Evolutionary conservation across 2,888 invertebrate species (phyloP).

Genomic region (Eudemis profundana): DNA sequence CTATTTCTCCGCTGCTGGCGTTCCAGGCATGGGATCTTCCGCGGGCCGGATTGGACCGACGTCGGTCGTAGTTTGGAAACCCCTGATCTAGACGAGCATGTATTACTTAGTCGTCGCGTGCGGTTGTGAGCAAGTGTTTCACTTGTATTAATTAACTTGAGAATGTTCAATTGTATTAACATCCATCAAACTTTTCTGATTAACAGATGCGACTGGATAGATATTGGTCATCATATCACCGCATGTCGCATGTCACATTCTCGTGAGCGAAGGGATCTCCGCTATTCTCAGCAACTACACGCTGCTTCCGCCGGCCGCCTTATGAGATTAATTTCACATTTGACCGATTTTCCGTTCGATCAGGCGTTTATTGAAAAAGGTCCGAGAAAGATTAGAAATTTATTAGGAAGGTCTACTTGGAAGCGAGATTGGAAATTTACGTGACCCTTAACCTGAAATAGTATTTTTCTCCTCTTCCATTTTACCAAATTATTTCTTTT

Average conservation of each 20-base stretch:
- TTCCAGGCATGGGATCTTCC: too few relatives aligned
- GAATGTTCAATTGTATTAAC: too few relatives aligned
- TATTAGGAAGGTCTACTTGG: slow-evolving; percentile 57
- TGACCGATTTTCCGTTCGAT: slow-evolving; percentile 53
- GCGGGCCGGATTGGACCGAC: too few relatives aligned
- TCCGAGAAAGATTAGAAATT: slow-evolving; percentile 59
- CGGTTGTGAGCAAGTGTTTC: too few relatives aligned
- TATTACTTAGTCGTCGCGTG: too few relatives aligned
- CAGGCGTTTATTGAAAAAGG: slow-evolving; percentile 56
- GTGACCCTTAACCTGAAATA: slow-evolving; percentile 32
- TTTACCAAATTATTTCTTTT: slow-evolving; percentile 2
- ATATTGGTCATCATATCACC: neutral
- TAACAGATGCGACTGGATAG: neutral
- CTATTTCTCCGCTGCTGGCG: too few relatives aligned
- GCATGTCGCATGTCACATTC: neutral
- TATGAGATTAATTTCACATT: slow-evolving; percentile 47
- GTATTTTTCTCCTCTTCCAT: slow-evolving; percentile 1
- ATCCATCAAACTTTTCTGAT: too few relatives aligned
- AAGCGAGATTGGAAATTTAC: slow-evolving; percentile 51
- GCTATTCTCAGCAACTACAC: slow-evolving; percentile 12
- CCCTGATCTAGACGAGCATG: too few relatives aligned
- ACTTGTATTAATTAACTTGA: too few relatives aligned
- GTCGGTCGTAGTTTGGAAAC: too few relatives aligned
- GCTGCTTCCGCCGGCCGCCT: slow-evolving; percentile 13
- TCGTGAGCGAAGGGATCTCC: slow-evolving; percentile 11